Evolutionary conservation across 2,797 vertebrate genomes (phyloP).

Genomic region (Tiaroga cobitis): DNA sequence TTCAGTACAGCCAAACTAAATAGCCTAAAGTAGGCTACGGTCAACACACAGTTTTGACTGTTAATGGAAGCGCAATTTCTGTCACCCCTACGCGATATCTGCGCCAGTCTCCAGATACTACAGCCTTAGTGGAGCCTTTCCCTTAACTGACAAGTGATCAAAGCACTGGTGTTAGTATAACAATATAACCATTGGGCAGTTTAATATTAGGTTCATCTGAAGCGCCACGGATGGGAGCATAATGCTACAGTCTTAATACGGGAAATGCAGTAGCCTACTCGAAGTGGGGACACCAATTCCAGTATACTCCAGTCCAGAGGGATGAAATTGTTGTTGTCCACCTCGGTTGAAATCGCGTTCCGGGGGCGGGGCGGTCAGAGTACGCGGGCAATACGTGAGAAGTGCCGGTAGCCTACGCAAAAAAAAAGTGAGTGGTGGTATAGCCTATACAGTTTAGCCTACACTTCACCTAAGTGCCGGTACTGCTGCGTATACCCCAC

Average conservation of each 20-base stretch:
- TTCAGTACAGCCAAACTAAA: background rate
- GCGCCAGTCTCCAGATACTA: constrained; percentile 14
- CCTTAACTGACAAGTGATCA: constrained; percentile 42
- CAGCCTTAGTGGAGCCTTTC: constrained; percentile 49
- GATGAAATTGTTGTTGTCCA: background rate
- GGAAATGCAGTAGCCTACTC: background rate
- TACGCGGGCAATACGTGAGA: background rate
- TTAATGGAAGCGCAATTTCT: constrained; percentile 43
- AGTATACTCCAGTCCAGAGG: background rate
- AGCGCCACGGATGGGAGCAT: background rate
- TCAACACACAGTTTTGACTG: background rate
- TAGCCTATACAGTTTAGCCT: too few relatives aligned
- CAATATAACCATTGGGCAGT: constrained; percentile 40
- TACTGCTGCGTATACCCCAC: too few relatives aligned
- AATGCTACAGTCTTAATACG: background rate
- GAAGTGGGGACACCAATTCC: background rate
- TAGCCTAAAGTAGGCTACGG: background rate
- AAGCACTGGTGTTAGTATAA: constrained; percentile 47
- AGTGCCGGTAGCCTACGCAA: background rate
- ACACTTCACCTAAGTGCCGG: too few relatives aligned
- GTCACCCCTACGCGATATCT: constrained; percentile 33
- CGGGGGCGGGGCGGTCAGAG: background rate
- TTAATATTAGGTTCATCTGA: constrained; percentile 28
- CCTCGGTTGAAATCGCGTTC: background rate
- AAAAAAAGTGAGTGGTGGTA: background rate